Conservation (phyloP, 2,113 vertebrate species). For the Pycnonotus jocosus region DNA sequence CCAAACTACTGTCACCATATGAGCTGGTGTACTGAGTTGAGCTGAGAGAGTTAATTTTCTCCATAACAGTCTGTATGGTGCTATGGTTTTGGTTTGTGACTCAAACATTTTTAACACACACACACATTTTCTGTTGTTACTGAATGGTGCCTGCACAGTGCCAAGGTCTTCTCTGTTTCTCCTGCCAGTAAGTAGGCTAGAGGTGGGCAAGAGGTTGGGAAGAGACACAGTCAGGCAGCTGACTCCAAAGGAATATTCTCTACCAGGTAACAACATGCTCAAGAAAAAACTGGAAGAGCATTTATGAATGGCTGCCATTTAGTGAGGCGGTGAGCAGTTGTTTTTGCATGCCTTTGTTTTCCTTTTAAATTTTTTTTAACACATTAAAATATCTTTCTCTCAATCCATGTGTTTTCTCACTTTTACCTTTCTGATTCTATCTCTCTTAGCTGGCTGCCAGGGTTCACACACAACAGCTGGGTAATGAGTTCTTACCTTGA, state of each 20-base stretch:
- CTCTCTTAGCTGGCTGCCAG: background rate
- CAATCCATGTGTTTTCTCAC: background rate
- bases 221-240: background rate
- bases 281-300: background rate
- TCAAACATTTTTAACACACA: background rate
- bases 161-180: background rate
- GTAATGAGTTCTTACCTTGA: background rate
- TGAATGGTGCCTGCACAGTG: background rate
- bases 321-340: background rate
- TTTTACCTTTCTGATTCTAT: background rate
- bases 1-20: background rate
- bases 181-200: background rate
- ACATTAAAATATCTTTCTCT: background rate
- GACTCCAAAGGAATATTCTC: background rate
- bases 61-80: background rate
- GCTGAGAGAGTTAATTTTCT: background rate
- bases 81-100: background rate
- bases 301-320: background rate
- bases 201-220: background rate
- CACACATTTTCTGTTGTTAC: background rate
- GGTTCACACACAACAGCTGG: background rate
- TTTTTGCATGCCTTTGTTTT: background rate
- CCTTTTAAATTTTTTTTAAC: background rate
- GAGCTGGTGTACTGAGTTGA: background rate
- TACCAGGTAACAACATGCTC: accelerated